Base-by-base conservation (phyloP, 2,113 vertebrate genomes). In the Istiophorus platypterus region DNA sequence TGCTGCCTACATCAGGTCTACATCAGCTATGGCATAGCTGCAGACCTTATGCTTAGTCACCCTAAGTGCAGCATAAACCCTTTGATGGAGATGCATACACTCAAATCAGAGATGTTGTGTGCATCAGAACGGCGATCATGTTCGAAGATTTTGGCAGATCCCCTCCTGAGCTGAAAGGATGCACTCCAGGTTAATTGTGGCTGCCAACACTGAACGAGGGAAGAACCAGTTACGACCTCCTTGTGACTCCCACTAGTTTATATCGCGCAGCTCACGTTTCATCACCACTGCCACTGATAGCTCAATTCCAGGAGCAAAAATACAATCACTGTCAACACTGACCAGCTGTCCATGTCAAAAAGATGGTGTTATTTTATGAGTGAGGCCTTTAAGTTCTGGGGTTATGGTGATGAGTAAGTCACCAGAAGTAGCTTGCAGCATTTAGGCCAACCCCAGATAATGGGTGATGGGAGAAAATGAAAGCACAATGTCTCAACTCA, bases 281-380 rank as follows among this genome's bases (percentile, higher is more conserved):
- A 90, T 93, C 90, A 88, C 72, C 26, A n/a, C 76, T 29, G 31
- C 72, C 29, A 72, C 80, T 81, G 86, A 92, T 89, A 82, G 90
- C 88, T 89, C 88, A 84, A 92, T 91, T 90, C 83, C 89, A 85
- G 80, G 74, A 83, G 86, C 79, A 92, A 86, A 91, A 93, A 90
- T 85, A 91, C 90, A 94, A 91, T 91, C 89, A 92, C 78, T n/a
- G 31, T 83, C 76, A 72, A 85, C 89, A 91, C 88, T 94, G 91
- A 91, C 89, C 91, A 87, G 88, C 87, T 94, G 91, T 92, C 92
- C 39, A 24, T 24, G 75, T 88, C 91, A 94, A 79, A 91, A 84
- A 92, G 90, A 74, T 80, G 54, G 69, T 89, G 87, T 90, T n/a
- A n/a, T 92, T 87, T 84, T 82, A 65, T 87, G 66, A 70, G 73